These are phyloP conservation scores for Brachylomia viminalis DNA, from an alignment of 2,888 invertebrate genomes.

Conservation along the genomic window DNA sequence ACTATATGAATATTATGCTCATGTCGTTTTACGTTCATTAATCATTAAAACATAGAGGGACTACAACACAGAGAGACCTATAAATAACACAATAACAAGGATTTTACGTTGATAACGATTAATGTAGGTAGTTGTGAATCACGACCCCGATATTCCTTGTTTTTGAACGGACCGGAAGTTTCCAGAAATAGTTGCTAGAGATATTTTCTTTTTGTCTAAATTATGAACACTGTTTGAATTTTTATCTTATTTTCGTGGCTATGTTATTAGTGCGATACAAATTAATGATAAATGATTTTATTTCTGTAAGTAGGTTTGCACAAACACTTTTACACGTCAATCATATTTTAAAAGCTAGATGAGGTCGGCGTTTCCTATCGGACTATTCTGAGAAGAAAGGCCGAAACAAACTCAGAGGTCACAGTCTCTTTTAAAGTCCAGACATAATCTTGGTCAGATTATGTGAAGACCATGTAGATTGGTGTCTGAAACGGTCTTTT, in stretches of 20 bases:
- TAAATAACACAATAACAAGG: slow-evolving; percentile 46
- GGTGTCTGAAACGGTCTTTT: too few species aligned
- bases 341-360: too few species aligned
- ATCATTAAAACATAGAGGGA: slow-evolving; percentile 27
- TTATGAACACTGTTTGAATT: neutral
- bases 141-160: slow-evolving; percentile 37
- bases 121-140: slow-evolving; percentile 20
- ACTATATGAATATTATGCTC: slow-evolving; percentile 20
- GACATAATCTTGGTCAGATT: too few species aligned
- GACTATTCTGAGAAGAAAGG: too few species aligned
- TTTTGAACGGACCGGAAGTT: slow-evolving; percentile 27
- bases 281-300: too few species aligned
- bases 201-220: neutral
- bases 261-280: neutral
- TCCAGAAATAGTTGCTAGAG: slow-evolving; percentile 23
- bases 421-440: too few species aligned
- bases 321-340: too few species aligned
- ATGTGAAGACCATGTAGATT: too few species aligned
- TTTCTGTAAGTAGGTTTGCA: too few species aligned
- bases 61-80: slow-evolving; percentile 37
- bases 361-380: too few species aligned
- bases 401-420: too few species aligned
- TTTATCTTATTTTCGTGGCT: neutral
- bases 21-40: slow-evolving; percentile 38
- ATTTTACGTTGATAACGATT: slow-evolving; percentile 43